Conservation (phyloP, 2,797 vertebrate genomes). For the Smutsia temminckii region DNA sequence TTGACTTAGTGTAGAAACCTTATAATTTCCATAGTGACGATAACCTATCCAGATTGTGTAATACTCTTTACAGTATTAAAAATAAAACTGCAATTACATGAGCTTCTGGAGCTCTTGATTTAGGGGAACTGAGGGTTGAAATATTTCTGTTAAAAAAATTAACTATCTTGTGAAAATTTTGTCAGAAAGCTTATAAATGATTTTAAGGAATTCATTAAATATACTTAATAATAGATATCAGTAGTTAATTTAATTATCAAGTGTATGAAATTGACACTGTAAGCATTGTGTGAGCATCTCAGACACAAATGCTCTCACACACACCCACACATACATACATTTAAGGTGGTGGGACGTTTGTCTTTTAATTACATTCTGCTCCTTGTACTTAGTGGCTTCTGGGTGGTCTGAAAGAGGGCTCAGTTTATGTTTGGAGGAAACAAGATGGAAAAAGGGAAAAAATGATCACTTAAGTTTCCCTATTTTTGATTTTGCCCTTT, state of each 20-base stretch:
- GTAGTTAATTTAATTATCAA: conserved; percentile 27
- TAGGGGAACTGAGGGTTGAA: conserved; percentile 45
- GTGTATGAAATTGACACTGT: background rate
- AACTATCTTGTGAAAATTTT: conserved; percentile 34
- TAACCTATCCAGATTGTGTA: conserved; percentile 79
- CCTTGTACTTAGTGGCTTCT: background rate
- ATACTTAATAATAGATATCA: background rate
- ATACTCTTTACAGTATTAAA: conserved; percentile 81
- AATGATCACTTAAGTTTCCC: background rate
- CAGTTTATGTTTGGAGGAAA: conserved; percentile 24
- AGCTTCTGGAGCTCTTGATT: conserved; percentile 71
- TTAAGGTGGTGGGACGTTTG: background rate
- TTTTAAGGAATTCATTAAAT: conserved; percentile 42
- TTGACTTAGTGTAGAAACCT: conserved; percentile 75
- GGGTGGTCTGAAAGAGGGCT: background rate
- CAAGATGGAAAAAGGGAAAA: background rate
- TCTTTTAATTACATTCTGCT: background rate
- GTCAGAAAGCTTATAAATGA: conserved; percentile 52
- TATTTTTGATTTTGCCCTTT: conserved; percentile 37
- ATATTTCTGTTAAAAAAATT: conserved; percentile 56
- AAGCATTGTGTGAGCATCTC: background rate
- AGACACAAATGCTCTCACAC: background rate
- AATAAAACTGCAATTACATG: conserved; percentile 79
- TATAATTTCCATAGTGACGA: conserved; percentile 78
- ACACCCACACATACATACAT: background rate